These are phyloP conservation scores for Spondyliosoma cantharus DNA, from an alignment of 2,797 vertebrate genomes.

Conservation along the genomic window DNA sequence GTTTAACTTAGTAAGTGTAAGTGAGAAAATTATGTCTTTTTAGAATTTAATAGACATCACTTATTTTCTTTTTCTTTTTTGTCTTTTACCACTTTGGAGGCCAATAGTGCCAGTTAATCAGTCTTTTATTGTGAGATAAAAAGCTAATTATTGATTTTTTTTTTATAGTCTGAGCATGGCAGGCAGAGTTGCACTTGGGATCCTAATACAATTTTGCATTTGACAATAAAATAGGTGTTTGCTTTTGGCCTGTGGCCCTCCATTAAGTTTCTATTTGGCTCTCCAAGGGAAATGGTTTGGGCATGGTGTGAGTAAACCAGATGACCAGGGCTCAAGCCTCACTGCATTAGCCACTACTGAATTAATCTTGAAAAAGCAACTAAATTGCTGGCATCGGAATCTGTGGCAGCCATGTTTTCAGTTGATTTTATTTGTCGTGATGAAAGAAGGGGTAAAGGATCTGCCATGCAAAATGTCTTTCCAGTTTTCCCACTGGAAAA, in stretches of 20 bases:
- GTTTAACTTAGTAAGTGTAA: neutral
- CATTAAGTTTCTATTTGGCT: too few relatives aligned
- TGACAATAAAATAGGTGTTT: too few relatives aligned
- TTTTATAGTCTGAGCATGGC: too few relatives aligned
- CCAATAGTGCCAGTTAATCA: too few relatives aligned
- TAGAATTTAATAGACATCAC: neutral
- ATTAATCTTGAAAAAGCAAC: neutral
- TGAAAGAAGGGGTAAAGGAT: neutral
- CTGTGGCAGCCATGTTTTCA: neutral
- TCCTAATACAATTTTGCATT: too few relatives aligned
- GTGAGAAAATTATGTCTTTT: neutral
- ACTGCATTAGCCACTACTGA: neutral
- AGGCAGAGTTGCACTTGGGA: too few relatives aligned
- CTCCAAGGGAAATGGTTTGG: too few relatives aligned
- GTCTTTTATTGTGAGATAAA: too few relatives aligned
- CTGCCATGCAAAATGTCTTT: neutral
- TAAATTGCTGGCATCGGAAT: neutral
- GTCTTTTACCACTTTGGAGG: neutral
- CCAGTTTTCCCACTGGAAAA: neutral
- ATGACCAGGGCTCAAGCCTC: neutral
- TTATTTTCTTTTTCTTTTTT: neutral
- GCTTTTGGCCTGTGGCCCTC: too few relatives aligned
- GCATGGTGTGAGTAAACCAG: neutral
- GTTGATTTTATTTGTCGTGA: neutral
- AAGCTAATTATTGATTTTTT: too few relatives aligned